phyloP scores from a whole-genome alignment of 2,797 vertebrate genomes.

The Carapus acus region DNA sequence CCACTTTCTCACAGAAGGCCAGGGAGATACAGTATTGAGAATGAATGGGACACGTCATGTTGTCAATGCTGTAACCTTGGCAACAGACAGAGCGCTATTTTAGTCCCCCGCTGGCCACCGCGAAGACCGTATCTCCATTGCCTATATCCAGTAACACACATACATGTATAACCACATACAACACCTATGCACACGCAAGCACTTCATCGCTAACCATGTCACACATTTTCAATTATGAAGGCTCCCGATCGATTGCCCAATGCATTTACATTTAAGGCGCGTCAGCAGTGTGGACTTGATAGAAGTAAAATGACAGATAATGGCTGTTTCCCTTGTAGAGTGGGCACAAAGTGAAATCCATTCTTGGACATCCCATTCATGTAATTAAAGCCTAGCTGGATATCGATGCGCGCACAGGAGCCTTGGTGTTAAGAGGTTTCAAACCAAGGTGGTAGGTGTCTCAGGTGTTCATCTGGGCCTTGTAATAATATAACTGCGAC shows the following conservation, averaged over 20 bases:
- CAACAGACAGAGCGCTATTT: conserved; percentile 81
- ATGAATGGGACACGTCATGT: conserved; percentile 81
- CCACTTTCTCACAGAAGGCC: conserved; percentile 82
- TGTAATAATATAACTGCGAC: not conserved
- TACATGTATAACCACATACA: conserved; percentile 1
- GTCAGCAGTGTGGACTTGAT: conserved; percentile 25
- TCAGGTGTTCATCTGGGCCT: conserved; percentile 1
- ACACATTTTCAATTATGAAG: conserved; percentile 26
- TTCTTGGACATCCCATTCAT: conserved; percentile 31
- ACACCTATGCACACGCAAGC: conserved; percentile 1
- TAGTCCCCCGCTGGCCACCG: conserved; percentile 67
- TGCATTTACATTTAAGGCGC: conserved; percentile 24
- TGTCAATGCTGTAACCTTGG: conserved; percentile 85
- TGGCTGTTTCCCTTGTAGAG: conserved; percentile 11
- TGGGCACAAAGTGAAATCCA: conserved; percentile 26
- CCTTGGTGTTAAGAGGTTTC: conserved; percentile 7
- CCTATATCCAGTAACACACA: conserved; percentile 28
- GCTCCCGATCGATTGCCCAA: conserved; percentile 27
- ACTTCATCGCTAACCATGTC: conserved; percentile 12
- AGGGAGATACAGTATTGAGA: conserved; percentile 80
- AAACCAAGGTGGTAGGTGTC: not conserved
- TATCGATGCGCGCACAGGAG: conserved; percentile 17
- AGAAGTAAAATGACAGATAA: conserved; percentile 18
- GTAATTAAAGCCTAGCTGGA: conserved; percentile 13
- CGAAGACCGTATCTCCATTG: conserved; percentile 46